Percentiles rank a stretch among this genome's conserved stretches.
Conservation (phyloP, 30 jellyfish, hydroid and myxozoan species). For the Aurelia coerulea region DNA sequence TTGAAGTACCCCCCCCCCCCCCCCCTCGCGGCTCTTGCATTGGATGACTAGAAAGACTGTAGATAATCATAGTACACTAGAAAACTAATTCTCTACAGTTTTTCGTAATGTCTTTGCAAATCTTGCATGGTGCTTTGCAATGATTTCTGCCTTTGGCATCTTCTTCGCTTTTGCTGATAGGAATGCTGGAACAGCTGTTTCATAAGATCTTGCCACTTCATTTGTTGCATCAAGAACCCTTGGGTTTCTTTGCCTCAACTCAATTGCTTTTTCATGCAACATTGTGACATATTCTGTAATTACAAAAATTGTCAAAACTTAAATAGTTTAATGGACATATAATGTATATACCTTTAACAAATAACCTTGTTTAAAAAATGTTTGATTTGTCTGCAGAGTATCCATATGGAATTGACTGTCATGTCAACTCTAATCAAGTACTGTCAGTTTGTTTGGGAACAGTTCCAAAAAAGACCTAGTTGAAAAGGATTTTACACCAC, state of each 20-base stretch:
- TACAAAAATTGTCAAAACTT: not conserved
- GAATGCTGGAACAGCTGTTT: slow-evolving; percentile 6
- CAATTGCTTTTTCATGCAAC: slow-evolving; percentile 7
- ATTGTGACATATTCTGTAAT: slow-evolving; percentile 7
- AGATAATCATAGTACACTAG: too few species aligned
- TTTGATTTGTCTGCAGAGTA: too few species aligned
- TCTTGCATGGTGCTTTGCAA: slow-evolving; percentile 15
- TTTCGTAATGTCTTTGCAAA: not conserved
- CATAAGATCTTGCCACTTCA: not conserved
- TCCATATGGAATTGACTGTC: too few species aligned
- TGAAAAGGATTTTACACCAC: too few species aligned
- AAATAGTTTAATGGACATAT: not conserved
- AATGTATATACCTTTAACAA: not conserved
- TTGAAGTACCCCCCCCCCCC: too few species aligned
- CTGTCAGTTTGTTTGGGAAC: too few species aligned
- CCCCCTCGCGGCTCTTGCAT: too few species aligned
- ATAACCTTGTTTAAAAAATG: not conserved
- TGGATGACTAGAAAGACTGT: too few species aligned
- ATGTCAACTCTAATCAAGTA: too few species aligned
- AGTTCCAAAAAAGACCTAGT: too few species aligned
- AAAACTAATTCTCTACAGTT: not conserved
- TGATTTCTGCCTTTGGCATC: slow-evolving; percentile 5
- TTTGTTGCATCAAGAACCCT: not conserved
- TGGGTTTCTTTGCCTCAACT: not conserved
- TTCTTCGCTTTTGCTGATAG: slow-evolving; percentile 1